Conservation (phyloP, 92 coral and sea anemone genomes). For the Phenganax subtilis region DNA sequence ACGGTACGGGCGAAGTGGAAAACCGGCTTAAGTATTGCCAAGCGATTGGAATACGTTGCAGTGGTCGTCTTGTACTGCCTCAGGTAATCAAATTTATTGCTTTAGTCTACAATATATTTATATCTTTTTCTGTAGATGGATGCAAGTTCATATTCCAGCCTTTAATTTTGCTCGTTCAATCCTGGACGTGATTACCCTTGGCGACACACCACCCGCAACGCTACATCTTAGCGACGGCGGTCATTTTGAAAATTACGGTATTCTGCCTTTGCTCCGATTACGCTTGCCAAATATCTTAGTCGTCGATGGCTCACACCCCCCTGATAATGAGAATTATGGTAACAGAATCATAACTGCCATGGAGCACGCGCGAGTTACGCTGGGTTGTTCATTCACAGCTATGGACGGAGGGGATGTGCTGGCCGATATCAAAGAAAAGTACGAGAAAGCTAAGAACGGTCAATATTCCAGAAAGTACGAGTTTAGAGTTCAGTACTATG, state of each 20-base stretch:
- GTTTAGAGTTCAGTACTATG: neutral
- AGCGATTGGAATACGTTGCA: no score
- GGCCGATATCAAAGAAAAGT: neutral
- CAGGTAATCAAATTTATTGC: no score
- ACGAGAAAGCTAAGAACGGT: neutral
- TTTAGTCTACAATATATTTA: no score
- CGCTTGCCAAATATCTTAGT: conserved; percentile 8
- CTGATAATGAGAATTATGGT: neutral
- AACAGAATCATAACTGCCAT: neutral
- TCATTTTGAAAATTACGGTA: conserved; percentile 14
- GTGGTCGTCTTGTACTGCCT: no score
- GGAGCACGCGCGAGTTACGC: neutral
- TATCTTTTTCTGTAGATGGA: no score
- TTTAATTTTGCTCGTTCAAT: neutral
- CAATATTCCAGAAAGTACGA: conserved; percentile 27
- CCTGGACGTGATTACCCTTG: neutral
- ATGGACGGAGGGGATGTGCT: neutral
- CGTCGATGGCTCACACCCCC: neutral
- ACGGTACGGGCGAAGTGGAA: no score
- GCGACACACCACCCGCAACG: conserved; percentile 1
- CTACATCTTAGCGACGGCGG: conserved; percentile 11
- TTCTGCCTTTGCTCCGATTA: neutral
- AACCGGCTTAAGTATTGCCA: no score
- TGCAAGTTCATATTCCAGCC: neutral
- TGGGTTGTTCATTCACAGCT: conserved; percentile 1